Conservation (phyloP, 1,140 invertebrate species). For the Microplitis mediator region DNA sequence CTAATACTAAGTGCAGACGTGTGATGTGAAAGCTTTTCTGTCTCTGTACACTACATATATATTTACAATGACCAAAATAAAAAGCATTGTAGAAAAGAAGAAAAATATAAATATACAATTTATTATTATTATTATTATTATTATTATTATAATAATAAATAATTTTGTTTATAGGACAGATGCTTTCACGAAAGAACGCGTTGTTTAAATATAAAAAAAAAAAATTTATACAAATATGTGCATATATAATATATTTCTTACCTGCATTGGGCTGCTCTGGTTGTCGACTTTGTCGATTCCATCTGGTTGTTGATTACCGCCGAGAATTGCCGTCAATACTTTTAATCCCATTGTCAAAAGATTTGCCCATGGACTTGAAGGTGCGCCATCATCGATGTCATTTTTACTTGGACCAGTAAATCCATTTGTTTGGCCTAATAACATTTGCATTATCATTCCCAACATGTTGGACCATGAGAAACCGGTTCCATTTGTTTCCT, state of each 20-base stretch:
- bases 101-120: background rate
- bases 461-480: slow-evolving; percentile 88
- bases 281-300: slow-evolving; percentile 90
- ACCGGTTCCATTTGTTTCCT: slow-evolving; percentile 66
- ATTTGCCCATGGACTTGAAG: slow-evolving; percentile 83
- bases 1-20: background rate
- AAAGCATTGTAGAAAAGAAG: background rate
- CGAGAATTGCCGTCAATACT: slow-evolving; percentile 81
- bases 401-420: slow-evolving; percentile 79
- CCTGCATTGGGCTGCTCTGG: slow-evolving; percentile 81
- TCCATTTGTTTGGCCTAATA: slow-evolving; percentile 69
- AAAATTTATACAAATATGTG: too few species aligned
- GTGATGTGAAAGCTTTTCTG: slow-evolving; percentile 23
- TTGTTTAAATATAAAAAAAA: background rate
- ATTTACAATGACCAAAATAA: slow-evolving; percentile 32
- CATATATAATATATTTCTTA: slow-evolving; percentile 52
- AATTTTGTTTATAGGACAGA: background rate
- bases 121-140: too few species aligned
- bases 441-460: slow-evolving; percentile 84
- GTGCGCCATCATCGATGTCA: slow-evolving; percentile 70
- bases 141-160: too few species aligned
- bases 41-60: background rate
- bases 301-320: slow-evolving; percentile 71
- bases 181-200: slow-evolving; percentile 2
- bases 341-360: slow-evolving; percentile 80